These are phyloP conservation scores for Hydractinia symbiolongicarpus DNA, from an alignment of 30 jellyfish, hydroid and myxozoan species.

Conservation along the genomic window DNA sequence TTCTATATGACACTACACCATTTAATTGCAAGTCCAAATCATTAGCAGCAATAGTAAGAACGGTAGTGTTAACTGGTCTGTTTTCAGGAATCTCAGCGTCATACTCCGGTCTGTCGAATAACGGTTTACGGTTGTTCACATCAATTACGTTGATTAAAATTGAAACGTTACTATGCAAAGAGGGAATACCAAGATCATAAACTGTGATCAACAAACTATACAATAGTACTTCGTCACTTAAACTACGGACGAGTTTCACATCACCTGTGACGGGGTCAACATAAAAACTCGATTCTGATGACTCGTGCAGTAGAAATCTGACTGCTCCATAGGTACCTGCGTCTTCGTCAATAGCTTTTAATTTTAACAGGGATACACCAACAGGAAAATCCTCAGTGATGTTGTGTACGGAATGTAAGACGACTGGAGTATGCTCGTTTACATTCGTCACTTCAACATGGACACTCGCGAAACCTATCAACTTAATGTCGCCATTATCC, in stretches of 20 bases:
- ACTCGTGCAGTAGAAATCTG: not conserved
- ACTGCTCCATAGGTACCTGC: conserved; percentile 52
- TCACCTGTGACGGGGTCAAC: not conserved
- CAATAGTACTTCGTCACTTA: not conserved
- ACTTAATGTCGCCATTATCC: not conserved
- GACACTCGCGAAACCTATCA: not conserved
- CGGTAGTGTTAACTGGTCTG: not conserved
- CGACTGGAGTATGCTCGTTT: not conserved
- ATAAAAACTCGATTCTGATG: not conserved
- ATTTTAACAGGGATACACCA: conserved; percentile 39
- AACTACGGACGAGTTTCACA: not conserved
- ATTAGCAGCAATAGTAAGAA: not conserved
- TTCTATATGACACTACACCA: conserved; percentile 5
- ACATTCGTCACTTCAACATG: not conserved
- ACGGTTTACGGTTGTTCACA: conserved; percentile 2
- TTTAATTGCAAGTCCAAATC: not conserved
- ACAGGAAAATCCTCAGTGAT: not conserved
- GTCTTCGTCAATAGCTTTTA: conserved; percentile 76
- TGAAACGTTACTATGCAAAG: not conserved
- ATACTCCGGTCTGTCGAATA: not conserved
- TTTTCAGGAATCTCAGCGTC: not conserved
- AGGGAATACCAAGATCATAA: not conserved
- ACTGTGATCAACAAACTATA: not conserved
- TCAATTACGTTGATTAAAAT: not conserved
- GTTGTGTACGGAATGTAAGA: not conserved